phyloP scores from a whole-genome alignment of 2,888 invertebrate genomes.

The Cephus runcator region DNA sequence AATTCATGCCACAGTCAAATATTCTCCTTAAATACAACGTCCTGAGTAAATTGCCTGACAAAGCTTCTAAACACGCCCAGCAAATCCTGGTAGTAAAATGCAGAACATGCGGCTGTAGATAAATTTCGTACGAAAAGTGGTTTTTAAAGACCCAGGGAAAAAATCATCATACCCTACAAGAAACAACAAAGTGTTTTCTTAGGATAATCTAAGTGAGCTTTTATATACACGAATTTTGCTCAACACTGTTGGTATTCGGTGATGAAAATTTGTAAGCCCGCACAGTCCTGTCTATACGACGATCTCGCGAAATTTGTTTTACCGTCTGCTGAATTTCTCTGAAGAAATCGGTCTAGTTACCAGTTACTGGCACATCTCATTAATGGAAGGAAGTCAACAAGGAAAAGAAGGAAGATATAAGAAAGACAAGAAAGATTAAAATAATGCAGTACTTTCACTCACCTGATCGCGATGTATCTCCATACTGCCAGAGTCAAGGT shows the following conservation, averaged over 20 bases:
- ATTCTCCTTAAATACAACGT: not conserved
- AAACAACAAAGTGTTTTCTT: not conserved
- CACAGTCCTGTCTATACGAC: no score
- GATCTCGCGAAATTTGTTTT: no score
- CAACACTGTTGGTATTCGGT: not conserved
- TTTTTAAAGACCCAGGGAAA: not conserved
- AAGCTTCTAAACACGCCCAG: not conserved
- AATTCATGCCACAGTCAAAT: not conserved
- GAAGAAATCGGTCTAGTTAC: not conserved
- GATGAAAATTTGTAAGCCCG: not conserved
- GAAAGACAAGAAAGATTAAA: not conserved
- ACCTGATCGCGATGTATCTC: constrained; percentile 88
- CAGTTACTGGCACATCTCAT: not conserved
- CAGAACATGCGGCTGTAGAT: not conserved
- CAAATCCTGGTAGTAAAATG: not conserved
- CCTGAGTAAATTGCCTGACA: not conserved
- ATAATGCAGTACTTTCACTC: constrained; percentile 55
- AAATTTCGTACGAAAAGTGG: not conserved
- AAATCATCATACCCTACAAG: not conserved
- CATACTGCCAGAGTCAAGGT: constrained; percentile 86
- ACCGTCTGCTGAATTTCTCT: not conserved
- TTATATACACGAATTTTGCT: not conserved
- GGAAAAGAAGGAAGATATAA: no score
- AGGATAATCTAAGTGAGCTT: not conserved
- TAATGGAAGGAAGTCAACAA: no score